Base-by-base conservation (phyloP, 2,113 vertebrate species). In the Tringa solitaria region DNA sequence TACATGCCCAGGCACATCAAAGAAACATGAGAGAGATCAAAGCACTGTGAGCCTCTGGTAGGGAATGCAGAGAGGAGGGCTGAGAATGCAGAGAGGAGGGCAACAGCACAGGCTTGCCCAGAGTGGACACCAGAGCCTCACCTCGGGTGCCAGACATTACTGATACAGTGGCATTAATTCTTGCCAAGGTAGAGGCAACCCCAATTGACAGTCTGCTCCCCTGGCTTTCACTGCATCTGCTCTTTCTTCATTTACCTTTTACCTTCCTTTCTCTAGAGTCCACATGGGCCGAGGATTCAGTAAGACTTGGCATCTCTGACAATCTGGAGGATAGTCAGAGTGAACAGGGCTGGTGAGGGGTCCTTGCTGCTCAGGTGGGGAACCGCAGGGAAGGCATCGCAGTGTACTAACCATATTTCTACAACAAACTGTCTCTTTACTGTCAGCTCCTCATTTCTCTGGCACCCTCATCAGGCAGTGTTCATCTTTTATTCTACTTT, bases 81-180 rank as follows among this genome's bases (percentile, higher is more conserved):
- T 16, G 14, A 6, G 27, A 48, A 26, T 2, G 26, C 8, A 60
- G 12, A 63, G 37, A 51, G 9, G 8, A 79, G 18, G 27, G 19
- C 18, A 79, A 15, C 2, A 17, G 27, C 48, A 69, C 13, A 72
- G 70, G 5, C 57, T 72, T 1, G 1, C 43, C 67, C 21, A 54
- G 12, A 48, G 8, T 8, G 13, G 39, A 37, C 1, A 1, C 26
- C 35, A 39, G 33, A 77, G 23, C 19, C 65, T 33, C 32, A 12
- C 26, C n/a, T 59, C 1, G 0, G 2, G 8, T 35, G 35, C 41
- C 57, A 69, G 54, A 48, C 0, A 0, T 24, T 22, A 28, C 14
- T 14, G 14, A 32, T 20, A 43, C 63, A 22, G 3, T 10, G 46
- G n/a, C 43, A 43, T 35, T 67, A 51, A 13, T 26, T 63, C 37